Conservation (phyloP, 2,797 vertebrate genomes). For the Gymnoscopelus braueri region DNA sequence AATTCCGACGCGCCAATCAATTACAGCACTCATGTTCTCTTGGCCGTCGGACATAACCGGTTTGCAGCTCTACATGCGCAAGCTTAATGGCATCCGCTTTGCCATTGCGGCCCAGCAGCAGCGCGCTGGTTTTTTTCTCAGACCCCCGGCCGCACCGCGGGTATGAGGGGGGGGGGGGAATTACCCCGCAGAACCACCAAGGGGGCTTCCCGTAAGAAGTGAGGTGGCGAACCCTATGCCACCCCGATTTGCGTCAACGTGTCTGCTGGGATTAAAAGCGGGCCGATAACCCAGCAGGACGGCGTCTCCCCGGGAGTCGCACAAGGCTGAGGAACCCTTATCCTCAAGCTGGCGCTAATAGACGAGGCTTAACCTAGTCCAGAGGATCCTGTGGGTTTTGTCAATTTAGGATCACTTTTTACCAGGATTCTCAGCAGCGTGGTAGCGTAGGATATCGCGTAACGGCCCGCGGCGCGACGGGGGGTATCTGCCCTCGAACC, state of each 20-base stretch:
- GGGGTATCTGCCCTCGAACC: slow-evolving; percentile 71
- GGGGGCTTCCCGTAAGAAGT: not conserved
- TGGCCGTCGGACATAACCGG: slow-evolving; percentile 55
- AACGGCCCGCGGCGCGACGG: slow-evolving; percentile 54
- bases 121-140: slow-evolving; percentile 35
- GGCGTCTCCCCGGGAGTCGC: slow-evolving; percentile 51
- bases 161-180: slow-evolving; percentile 44
- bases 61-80: slow-evolving; percentile 41
- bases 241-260: slow-evolving; percentile 45
- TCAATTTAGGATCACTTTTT: slow-evolving; percentile 77
- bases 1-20: slow-evolving; percentile 73
- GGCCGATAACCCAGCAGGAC: slow-evolving; percentile 63
- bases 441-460: slow-evolving; percentile 67
- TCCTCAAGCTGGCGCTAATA: slow-evolving; percentile 65
- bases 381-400: slow-evolving; percentile 70
- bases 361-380: slow-evolving; percentile 75
- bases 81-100: slow-evolving; percentile 43
- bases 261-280: slow-evolving; percentile 60
- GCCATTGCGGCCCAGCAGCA: slow-evolving; percentile 42
- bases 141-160: slow-evolving; percentile 38
- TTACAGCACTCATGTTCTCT: slow-evolving; percentile 57
- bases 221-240: slow-evolving; percentile 55
- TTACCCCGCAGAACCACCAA: slow-evolving; percentile 55
- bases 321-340: slow-evolving; percentile 62
- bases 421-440: slow-evolving; percentile 68